These are phyloP conservation scores for Drosophila affinis DNA, from an alignment of 2,888 invertebrate genomes.

Conservation along the genomic window DNA sequence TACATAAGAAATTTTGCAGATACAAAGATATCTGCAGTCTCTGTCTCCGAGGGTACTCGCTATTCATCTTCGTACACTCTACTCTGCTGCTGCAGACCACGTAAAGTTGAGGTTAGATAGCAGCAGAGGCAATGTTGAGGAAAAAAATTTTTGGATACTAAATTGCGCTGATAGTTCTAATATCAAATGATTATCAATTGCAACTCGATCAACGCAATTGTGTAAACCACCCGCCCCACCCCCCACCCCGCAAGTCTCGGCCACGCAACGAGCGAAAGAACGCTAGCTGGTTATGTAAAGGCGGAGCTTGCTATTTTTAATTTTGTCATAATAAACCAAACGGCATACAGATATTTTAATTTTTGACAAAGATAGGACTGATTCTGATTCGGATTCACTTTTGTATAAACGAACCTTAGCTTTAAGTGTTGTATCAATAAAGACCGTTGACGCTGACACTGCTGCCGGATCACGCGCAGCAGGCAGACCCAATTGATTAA, in stretches of 20 bases:
- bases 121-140: not conserved
- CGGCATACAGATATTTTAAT: not conserved
- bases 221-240: too few species aligned
- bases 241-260: conserved; percentile 18
- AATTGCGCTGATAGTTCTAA: conserved; percentile 6
- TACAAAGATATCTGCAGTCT: conserved; percentile 26
- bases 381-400: not conserved
- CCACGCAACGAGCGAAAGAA: conserved; percentile 34
- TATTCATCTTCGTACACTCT: conserved; percentile 1
- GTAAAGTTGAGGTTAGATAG: conserved; percentile 68
- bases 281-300: conserved; percentile 64
- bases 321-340: not conserved
- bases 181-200: not conserved
- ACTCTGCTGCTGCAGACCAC: not conserved
- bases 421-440: conserved; percentile 52
- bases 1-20: conserved; percentile 57
- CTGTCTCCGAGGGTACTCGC: conserved; percentile 20
- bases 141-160: conserved; percentile 13
- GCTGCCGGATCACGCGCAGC: conserved; percentile 62
- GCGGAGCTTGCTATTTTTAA: conserved; percentile 32
- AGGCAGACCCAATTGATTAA: conserved; percentile 68
- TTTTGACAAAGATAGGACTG: conserved; percentile 13
- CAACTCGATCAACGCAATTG: conserved; percentile 33
- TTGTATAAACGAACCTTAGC: conserved; percentile 62
- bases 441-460: conserved; percentile 46